These are phyloP conservation scores for Genyomyrus donnyi DNA, from an alignment of 2,113 vertebrate species.

Conservation along the genomic window DNA sequence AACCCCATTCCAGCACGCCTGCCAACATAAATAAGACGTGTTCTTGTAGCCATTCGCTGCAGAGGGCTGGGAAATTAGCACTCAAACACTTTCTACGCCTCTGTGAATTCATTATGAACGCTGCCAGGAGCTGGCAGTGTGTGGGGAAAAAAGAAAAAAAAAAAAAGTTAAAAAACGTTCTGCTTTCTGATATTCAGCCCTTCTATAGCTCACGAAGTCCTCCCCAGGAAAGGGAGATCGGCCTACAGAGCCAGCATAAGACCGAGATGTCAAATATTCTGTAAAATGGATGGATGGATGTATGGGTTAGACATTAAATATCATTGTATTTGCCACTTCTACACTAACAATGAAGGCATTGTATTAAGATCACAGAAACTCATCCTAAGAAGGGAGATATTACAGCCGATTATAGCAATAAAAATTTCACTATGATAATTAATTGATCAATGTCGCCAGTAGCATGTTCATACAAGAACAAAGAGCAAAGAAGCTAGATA, in stretches of 20 bases:
- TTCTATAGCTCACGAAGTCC: background rate
- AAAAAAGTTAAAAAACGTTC: background rate
- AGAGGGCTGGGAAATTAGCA: conserved; percentile 8
- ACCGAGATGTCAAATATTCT: background rate
- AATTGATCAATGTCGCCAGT: background rate
- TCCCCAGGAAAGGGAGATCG: background rate
- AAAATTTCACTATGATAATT: background rate
- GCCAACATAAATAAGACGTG: conserved; percentile 9
- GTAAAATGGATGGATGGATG: background rate
- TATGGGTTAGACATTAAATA: background rate
- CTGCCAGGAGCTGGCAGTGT: background rate
- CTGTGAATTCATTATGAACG: conserved; percentile 9
- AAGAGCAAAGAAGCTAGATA: background rate
- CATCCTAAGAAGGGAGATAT: background rate
- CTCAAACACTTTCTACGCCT: background rate
- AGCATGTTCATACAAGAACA: background rate
- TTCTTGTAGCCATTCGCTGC: background rate
- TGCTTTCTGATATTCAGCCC: background rate
- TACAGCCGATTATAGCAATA: background rate
- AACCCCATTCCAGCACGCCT: background rate
- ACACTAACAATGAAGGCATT: background rate
- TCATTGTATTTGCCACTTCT: background rate
- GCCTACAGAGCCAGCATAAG: background rate
- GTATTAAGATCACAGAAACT: background rate
- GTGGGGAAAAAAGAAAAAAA: background rate